Conservation (phyloP, 2,113 vertebrate genomes). For the Antidorcas marsupialis region DNA sequence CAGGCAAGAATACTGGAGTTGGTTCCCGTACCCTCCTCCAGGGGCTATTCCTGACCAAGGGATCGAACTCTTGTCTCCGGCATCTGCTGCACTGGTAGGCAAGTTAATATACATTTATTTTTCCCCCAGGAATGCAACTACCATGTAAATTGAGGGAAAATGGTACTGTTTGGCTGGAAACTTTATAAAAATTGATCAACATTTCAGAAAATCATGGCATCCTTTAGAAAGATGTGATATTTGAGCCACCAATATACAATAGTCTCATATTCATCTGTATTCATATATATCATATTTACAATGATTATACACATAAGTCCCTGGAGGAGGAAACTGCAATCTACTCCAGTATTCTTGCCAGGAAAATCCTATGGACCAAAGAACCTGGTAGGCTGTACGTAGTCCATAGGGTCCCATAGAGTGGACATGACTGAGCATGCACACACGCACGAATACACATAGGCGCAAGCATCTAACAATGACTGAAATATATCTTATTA, state of each 20-base stretch:
- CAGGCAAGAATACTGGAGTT: not conserved
- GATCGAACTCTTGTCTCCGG: not conserved
- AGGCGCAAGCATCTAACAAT: not conserved
- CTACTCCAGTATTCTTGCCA: not conserved
- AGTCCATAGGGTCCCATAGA: not conserved
- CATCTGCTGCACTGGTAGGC: not conserved
- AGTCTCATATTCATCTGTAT: not conserved
- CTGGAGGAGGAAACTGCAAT: not conserved
- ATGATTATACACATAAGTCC: not conserved
- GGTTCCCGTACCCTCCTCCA: not conserved
- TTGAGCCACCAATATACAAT: not conserved
- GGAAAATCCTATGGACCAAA: not conserved
- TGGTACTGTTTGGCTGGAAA: not conserved
- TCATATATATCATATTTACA: not conserved
- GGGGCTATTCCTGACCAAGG: not conserved
- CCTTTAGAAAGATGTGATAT: not conserved
- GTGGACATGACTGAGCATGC: not conserved
- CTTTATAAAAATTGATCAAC: not conserved
- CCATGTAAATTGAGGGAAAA: constrained; percentile 12
- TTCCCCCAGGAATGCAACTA: not conserved
- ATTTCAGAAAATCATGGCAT: constrained; percentile 22
- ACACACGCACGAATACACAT: not conserved
- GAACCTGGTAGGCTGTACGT: not conserved
- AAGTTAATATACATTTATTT: not conserved
- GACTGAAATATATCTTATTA: not conserved